Evolutionary conservation across 2,797 vertebrate genomes (phyloP).

Genomic region (Hydrolagus colliei): DNA sequence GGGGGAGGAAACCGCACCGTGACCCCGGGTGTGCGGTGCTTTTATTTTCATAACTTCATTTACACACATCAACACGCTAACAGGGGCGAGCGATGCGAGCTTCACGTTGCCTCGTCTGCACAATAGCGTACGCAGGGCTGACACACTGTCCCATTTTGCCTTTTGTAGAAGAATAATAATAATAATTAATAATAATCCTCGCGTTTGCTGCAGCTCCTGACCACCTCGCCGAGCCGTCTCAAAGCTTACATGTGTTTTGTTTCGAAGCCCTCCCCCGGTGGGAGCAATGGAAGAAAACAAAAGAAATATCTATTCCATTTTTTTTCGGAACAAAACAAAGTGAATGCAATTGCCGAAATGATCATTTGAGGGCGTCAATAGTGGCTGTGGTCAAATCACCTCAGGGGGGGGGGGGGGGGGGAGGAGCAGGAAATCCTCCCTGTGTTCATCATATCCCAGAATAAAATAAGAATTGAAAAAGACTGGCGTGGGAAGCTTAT

Average conservation of each 20-base stretch:
- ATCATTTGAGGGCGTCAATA: conserved; percentile 25
- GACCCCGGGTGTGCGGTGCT: not conserved
- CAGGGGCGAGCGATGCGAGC: not conserved
- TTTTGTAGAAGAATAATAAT: too few relatives aligned
- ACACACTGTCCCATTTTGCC: not conserved
- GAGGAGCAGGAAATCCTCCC: not conserved
- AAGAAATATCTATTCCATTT: too few relatives aligned
- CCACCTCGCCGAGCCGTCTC: too few relatives aligned
- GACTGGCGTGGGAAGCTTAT: not conserved
- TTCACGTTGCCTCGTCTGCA: not conserved
- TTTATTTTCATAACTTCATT: conserved; percentile 11
- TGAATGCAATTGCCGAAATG: conserved; percentile 19
- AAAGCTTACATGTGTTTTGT: too few relatives aligned
- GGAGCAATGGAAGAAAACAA: too few relatives aligned
- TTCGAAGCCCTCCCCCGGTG: too few relatives aligned
- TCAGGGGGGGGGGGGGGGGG: not conserved
- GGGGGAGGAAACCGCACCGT: not conserved
- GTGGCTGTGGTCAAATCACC: not conserved
- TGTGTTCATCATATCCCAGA: not conserved
- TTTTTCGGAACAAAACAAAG: too few relatives aligned
- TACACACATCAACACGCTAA: not conserved
- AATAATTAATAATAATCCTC: too few relatives aligned
- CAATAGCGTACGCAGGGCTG: not conserved
- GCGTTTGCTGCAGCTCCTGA: too few relatives aligned
- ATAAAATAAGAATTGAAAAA: conserved; percentile 2